These are phyloP conservation scores for Microchrysa polita DNA, from an alignment of 2,888 invertebrate species.

Conservation along the genomic window DNA sequence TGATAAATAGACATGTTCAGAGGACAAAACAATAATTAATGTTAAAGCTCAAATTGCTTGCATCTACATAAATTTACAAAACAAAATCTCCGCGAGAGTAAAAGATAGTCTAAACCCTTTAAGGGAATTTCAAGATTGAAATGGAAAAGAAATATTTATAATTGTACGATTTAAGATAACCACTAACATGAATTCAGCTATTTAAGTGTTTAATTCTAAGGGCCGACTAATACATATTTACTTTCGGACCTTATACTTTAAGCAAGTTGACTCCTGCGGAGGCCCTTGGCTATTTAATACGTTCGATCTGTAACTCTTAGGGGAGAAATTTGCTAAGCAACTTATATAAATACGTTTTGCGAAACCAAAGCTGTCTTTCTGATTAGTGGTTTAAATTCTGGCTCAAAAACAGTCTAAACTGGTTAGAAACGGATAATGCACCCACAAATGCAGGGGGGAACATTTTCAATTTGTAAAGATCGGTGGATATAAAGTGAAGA, in stretches of 20 bases:
- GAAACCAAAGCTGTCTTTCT: background rate
- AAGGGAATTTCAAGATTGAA: conserved; percentile 1
- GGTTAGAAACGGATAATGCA: background rate
- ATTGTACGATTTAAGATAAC: conserved; percentile 21
- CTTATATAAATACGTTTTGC: too few relatives aligned
- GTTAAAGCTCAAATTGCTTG: conserved; percentile 49
- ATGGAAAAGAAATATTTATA: background rate
- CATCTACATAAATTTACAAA: conserved; percentile 26
- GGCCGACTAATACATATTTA: too few relatives aligned
- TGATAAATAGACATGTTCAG: conserved; percentile 38
- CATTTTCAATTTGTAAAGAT: background rate
- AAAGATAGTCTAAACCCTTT: background rate
- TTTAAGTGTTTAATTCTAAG: too few relatives aligned
- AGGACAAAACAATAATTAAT: conserved; percentile 44
- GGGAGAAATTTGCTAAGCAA: too few relatives aligned
- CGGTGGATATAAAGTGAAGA: too few relatives aligned
- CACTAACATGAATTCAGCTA: background rate
- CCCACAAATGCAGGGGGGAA: background rate
- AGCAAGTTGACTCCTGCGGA: too few relatives aligned
- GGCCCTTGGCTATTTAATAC: too few relatives aligned
- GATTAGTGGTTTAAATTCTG: background rate
- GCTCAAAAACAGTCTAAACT: conserved; percentile 15
- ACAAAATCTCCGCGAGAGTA: conserved; percentile 22
- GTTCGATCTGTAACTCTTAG: too few relatives aligned
- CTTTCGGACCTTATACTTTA: too few relatives aligned